A percentile compares a stretch with the other conserved stretches of the same genome.
phyloP scores from a whole-genome alignment of 23 tunicate genomes.

The Ascidia mentula region DNA sequence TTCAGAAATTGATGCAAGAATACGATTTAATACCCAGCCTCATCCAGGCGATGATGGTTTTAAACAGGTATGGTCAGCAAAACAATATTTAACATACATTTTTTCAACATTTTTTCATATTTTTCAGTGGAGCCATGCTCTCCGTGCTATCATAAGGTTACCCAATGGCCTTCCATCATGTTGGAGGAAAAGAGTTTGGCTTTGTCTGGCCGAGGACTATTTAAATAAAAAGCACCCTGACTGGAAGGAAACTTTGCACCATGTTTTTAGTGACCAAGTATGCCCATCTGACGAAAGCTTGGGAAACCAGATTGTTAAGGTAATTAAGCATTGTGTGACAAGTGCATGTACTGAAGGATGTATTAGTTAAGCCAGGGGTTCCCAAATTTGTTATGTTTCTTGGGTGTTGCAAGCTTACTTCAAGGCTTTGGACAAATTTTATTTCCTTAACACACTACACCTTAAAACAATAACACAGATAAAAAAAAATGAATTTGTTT shows the following conservation, averaged over 20 bases:
- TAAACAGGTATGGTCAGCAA: slow-evolving; percentile 41
- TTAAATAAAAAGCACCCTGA: slow-evolving; percentile 32
- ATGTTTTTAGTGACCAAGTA: slow-evolving; percentile 82
- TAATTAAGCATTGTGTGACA: too few species aligned
- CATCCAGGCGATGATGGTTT: slow-evolving; percentile 62
- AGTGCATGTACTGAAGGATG: too few species aligned
- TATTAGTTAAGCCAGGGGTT: too few species aligned
- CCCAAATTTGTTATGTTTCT: too few species aligned
- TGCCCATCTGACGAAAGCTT: slow-evolving; percentile 82
- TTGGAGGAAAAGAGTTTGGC: slow-evolving; percentile 92
- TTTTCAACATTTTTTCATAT: not conserved
- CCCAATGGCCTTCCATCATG: slow-evolving; percentile 78
- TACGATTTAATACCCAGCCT: slow-evolving; percentile 72
- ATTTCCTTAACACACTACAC: too few species aligned
- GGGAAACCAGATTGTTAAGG: slow-evolving; percentile 96
- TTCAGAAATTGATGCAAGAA: slow-evolving; percentile 64
- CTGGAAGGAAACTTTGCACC: slow-evolving; percentile 17
- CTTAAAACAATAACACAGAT: too few species aligned
- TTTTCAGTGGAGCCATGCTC: slow-evolving; percentile 70
- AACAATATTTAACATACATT: not conserved
- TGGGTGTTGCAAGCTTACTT: too few species aligned
- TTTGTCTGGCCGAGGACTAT: slow-evolving; percentile 72
- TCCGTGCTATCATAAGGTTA: slow-evolving; percentile 78
- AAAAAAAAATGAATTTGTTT: too few species aligned
- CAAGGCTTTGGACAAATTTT: too few species aligned